Evolutionary conservation across 2,797 vertebrate genomes (phyloP).

Genomic region (Halcyon leucocephala): DNA sequence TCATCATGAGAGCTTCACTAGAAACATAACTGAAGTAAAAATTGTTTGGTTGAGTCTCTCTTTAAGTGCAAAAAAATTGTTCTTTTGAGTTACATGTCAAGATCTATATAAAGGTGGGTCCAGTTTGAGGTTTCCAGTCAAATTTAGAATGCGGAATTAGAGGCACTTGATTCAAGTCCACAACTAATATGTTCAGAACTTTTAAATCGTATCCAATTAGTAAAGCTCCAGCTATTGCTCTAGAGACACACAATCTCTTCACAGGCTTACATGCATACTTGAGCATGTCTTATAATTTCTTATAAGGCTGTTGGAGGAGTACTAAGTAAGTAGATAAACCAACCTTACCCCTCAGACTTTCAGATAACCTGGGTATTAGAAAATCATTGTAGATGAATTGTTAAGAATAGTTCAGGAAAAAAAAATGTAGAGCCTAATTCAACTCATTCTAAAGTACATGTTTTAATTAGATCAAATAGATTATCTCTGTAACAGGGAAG

Average conservation of each 20-base stretch:
- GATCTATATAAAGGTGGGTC: background rate
- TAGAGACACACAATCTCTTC: background rate
- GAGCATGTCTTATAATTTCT: background rate
- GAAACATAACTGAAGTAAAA: background rate
- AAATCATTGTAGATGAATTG: background rate
- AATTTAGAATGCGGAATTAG: background rate
- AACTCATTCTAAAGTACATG: background rate
- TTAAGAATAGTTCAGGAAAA: background rate
- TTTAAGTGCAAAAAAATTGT: background rate
- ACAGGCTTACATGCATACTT: background rate
- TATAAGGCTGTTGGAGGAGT: background rate
- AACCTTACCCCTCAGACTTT: background rate
- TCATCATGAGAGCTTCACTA: background rate
- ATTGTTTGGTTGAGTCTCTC: rapidly evolving
- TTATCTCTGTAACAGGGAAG: background rate
- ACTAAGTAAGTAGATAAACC: background rate
- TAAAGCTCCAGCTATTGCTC: background rate
- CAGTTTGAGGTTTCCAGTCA: background rate
- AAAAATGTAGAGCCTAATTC: background rate
- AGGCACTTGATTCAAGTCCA: background rate
- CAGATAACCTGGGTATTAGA: rapidly evolving
- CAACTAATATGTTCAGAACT: background rate
- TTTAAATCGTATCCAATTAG: background rate
- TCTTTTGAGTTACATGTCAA: background rate
- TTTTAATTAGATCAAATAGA: background rate